Evolutionary conservation across 2,113 vertebrate genomes (phyloP).

Genomic region (Colistium nudipinnis): DNA sequence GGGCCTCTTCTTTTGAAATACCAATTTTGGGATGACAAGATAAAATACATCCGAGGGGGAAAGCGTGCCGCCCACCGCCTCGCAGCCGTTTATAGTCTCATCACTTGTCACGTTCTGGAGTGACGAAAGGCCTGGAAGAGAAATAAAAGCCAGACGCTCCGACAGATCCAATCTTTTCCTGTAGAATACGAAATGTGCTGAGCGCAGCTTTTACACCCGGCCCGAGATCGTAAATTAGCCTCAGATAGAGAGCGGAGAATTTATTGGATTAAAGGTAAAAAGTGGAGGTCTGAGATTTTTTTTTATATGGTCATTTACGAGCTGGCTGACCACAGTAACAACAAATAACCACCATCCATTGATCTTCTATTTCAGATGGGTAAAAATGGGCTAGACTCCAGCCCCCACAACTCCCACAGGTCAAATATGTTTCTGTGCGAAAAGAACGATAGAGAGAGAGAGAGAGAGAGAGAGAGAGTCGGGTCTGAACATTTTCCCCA

Average conservation of each 20-base stretch:
- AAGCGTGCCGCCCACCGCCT: slow-evolving; percentile 9
- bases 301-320: no score
- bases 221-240: neutral
- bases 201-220: neutral
- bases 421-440: no score
- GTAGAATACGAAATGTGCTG: neutral
- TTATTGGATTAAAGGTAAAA: neutral
- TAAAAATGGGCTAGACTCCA: neutral
- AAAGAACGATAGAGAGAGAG: no score
- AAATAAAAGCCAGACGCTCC: slow-evolving; percentile 19
- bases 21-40: slow-evolving; percentile 46
- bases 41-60: slow-evolving; percentile 32
- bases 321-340: neutral
- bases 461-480: no score
- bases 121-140: slow-evolving; percentile 28
- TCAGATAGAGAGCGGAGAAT: neutral
- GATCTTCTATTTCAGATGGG: neutral
- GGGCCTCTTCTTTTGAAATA: slow-evolving; percentile 18
- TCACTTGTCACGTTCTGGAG: slow-evolving; percentile 28
- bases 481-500: no score
- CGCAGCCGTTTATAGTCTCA: slow-evolving; percentile 40
- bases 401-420: no score
- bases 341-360: neutral
- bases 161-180: neutral
- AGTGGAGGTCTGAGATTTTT: neutral